Base-by-base conservation (phyloP, 1,140 invertebrate genomes). In the Ditylenchus dipsaci region DNA sequence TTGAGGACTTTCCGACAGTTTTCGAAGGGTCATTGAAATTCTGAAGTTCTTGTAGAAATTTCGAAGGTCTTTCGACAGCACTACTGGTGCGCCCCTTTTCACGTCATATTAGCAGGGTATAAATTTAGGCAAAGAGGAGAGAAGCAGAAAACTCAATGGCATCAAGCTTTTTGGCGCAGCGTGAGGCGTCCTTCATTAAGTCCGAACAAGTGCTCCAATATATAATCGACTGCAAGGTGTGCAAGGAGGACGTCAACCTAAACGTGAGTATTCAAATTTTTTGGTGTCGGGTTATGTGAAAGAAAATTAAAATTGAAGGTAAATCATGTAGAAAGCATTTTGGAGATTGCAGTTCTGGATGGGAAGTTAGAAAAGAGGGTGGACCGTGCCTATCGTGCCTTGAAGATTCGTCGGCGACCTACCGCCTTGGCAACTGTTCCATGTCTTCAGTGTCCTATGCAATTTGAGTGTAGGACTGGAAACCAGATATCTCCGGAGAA, bases 271-370 rank as follows among this genome's bases (percentile, higher is more conserved):
- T 78, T n/a, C n/a, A n/a, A n/a, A n/a, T n/a, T n/a, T 38, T 38
- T 38, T 38, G 33, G 33, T 11, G 3, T 38, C 33, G 3, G 33
- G 33, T 5, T 38, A 38, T 75, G 8, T 61, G 72, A 53, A 77
- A 77, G 0, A 5, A 38, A 38, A 38, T 33, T 75, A 5, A 33
- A 59, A 8, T 62, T 75, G 13, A 45, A 53, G 30, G 56, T 71
- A 21, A 43, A 59, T 9, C 76, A 76, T 56, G 74, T 76, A 11
- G 75, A 76, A 61, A 65, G 73, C 38, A 49, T 76, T 69, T 58
- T 76, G 56, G 74, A 76, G 33, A 61, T 69, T 19, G 75, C 70
- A 13, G 76, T 76, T 1, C 27, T 76, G n/a, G 75, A 76, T 47
- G 75, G 75, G 38, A 60, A 73, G 1, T 21, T 76, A n/a, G 76